Percentiles rank a stretch among this genome's conserved stretches.
Evolutionary conservation across 2,113 vertebrate species (phyloP).

Genomic region (Anolis sagrei): DNA sequence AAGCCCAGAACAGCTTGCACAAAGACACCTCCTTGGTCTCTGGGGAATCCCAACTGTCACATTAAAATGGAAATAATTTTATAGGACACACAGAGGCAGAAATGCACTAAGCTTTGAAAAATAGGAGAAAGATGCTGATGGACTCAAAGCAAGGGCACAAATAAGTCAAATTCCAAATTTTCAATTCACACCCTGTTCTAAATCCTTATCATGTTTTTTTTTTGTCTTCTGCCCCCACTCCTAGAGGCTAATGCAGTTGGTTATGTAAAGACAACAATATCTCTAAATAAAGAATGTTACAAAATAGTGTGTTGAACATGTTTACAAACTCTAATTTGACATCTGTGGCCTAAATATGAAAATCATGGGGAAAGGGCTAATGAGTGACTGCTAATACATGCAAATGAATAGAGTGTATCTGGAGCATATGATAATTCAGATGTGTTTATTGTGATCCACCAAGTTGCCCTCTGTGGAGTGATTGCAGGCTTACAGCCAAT

Average conservation of each 20-base stretch:
- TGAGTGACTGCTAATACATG: background rate
- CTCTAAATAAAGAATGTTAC: background rate
- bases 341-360: background rate
- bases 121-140: background rate
- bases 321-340: background rate
- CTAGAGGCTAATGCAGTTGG: background rate
- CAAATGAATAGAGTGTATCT: background rate
- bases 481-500: background rate
- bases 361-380: conserved; percentile 4
- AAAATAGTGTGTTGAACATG: background rate
- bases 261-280: background rate
- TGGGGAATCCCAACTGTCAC: background rate
- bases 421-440: background rate
- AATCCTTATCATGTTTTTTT: background rate
- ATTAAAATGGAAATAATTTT: background rate
- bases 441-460: background rate
- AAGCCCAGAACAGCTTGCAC: background rate
- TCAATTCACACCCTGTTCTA: background rate
- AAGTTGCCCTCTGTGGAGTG: background rate
- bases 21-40: background rate
- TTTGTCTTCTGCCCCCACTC: too few species aligned
- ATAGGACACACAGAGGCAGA: background rate
- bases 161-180: background rate
- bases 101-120: background rate
- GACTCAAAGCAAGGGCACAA: background rate